Base-by-base conservation (phyloP, 2,888 invertebrate species). In the Lasioglossum marginatum region DNA sequence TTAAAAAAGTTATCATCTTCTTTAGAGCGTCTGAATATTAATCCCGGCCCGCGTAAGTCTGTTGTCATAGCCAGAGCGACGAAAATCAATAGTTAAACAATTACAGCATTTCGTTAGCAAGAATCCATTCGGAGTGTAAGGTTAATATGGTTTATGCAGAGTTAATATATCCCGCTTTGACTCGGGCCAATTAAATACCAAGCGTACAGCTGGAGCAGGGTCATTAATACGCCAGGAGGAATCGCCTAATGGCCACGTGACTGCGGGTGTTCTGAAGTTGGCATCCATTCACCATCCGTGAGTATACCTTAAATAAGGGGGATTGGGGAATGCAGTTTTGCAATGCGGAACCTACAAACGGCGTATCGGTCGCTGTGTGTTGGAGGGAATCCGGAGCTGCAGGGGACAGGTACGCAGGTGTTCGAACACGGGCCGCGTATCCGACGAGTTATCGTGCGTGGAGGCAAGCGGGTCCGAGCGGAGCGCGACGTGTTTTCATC, bases 401-500 rank as follows among this genome's bases (percentile, higher is more conserved):
- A 12, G 23, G 23, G 14, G 86, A 89, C 89, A 86, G 73, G 73
- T 83, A 77, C 63, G 74, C 81, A 63, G 73, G 77, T 79, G 82
- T 76, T 57, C 57, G 60, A n/a, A 72, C 68, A 72, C 70, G 63
- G 63, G 34, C 66, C 66, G 66, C 66, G 66, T 63, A 72, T 75
- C 63, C 75, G 72, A 48, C 79, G 66, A 45, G 45, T 85, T 81
- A 79, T 84, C 71, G 34, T 63, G 80, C 75, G 82, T 76, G n/a
- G 72, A 63, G 16, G 31, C 27, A 63, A 63, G 16, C 60, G 60
- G 60, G 6, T 16, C 60, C 60, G 60, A 31, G 60, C 60, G 5
- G 27, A 63, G 66, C 34, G 34, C 27, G 37, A 31, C 23, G 57
- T 37, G 60, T 83, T 79, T 84, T 40, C 84, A 57, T 31, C 73